A percentile compares a stretch with the other conserved stretches of the same genome.
phyloP scores from a whole-genome alignment of 2,797 vertebrate species.

The Diglossa cyanea region DNA sequence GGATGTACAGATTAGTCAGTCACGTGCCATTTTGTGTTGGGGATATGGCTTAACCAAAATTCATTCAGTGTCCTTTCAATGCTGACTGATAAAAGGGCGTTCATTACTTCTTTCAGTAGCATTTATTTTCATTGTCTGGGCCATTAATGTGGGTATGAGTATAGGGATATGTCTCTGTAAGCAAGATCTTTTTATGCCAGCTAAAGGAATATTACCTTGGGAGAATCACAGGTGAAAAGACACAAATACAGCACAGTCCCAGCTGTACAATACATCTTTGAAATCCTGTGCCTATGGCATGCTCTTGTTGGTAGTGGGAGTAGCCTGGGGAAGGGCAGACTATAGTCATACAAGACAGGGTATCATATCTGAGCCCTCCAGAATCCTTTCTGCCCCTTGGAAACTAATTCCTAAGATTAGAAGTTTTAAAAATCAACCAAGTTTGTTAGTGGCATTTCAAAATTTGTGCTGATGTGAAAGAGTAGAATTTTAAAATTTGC shows the following conservation, averaged over 20 bases:
- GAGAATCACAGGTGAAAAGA: not conserved
- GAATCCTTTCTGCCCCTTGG: not conserved
- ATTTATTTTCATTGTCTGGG: not conserved
- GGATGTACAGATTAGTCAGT: not conserved
- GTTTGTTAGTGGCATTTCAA: not conserved
- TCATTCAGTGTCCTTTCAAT: not conserved
- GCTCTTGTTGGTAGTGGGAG: not conserved
- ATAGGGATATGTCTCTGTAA: not conserved
- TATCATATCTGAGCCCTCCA: not conserved
- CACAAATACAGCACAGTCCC: not conserved
- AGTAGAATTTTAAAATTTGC: not conserved
- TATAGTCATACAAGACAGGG: not conserved
- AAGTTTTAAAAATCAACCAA: not conserved
- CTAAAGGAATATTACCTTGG: not conserved
- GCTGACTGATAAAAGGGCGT: not conserved
- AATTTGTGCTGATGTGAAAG: not conserved
- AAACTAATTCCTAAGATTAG: not conserved
- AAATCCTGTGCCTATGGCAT: not conserved
- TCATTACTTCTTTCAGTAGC: not conserved
- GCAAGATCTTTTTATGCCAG: not conserved
- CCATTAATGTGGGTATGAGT: not conserved
- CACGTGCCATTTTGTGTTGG: not conserved
- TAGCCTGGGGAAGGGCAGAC: rapidly evolving
- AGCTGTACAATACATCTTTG: not conserved
- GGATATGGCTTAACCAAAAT: not conserved